Evolutionary conservation across 2,888 invertebrate species (phyloP).

Genomic region (Tromatobia lineatoria): DNA sequence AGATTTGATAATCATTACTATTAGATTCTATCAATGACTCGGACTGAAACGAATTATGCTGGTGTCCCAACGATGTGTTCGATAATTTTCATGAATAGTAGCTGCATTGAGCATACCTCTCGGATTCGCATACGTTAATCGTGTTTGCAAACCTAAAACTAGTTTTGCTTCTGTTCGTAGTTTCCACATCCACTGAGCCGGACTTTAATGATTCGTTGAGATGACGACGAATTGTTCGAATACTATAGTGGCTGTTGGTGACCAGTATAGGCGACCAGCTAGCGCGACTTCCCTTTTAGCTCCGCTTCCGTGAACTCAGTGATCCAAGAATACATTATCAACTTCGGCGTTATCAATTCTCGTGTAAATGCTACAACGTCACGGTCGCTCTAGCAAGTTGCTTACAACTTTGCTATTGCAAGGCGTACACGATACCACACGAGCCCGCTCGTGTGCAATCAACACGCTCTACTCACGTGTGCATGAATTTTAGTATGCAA

Average conservation of each 20-base stretch:
- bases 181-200: neutral
- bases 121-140: neutral
- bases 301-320: slow-evolving; percentile 75
- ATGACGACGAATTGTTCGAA: slow-evolving; percentile 21
- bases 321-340: slow-evolving; percentile 82
- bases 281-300: slow-evolving; percentile 51
- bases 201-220: slow-evolving; percentile 10
- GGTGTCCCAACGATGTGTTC: neutral
- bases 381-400: slow-evolving; percentile 78
- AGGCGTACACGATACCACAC: neutral
- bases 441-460: slow-evolving; percentile 11
- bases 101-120: neutral
- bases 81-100: neutral
- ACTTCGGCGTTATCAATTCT: slow-evolving; percentile 82
- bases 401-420: slow-evolving; percentile 71
- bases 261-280: slow-evolving; percentile 26
- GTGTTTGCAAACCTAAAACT: neutral
- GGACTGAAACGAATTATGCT: too few species aligned
- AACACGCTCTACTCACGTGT: slow-evolving; percentile 49
- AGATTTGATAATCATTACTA: neutral
- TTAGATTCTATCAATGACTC: too few species aligned
- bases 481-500: slow-evolving; percentile 52
- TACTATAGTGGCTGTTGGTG: slow-evolving; percentile 16
- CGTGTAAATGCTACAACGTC: slow-evolving; percentile 73
- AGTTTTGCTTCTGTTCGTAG: slow-evolving; percentile 14